Base-by-base conservation (phyloP, 2,113 vertebrate species). In the Pogona vitticeps region DNA sequence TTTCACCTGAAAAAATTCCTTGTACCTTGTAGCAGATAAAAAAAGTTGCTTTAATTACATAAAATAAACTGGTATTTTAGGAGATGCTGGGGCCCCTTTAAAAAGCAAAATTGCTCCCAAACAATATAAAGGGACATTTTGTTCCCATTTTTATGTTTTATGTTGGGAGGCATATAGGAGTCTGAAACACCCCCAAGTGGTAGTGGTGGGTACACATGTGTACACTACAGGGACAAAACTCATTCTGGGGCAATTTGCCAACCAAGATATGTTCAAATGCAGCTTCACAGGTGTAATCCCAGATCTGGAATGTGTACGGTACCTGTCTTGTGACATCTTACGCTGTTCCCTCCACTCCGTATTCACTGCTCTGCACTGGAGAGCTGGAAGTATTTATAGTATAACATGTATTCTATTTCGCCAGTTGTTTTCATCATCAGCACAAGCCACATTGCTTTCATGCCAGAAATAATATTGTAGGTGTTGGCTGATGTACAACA, bases 401-500 rank as follows among this genome's bases (percentile, higher is more conserved):
- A 91, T 88, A 86, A 58, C 58, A 91, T 92, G 88, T 67, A 79
- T 91, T 91, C 33, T 91, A 36, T 92, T 92, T 46, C 92, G 88
- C 88, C 90, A 84, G 46, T 86, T 82, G 89, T 78, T 88, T n/a
- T 87, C 80, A 93, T 93, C 92, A 93, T 88, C 76, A 84, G 93
- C 42, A 87, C 70, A 92, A 80, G 86, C 89, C 91, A 92, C 88
- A 88, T 85, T 91, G 84, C 81, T 87, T 91, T 79, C 89, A 87
- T 91, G 88, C 88, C 87, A 93, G 91, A 88, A 94, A 93, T 91
- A 95, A 90, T 1, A 15, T 89, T 85, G 77, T 86, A 85, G 59
- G 68, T 91, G 91, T 91, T 80, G 88, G 80, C 90, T 91, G 92
- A 91, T 81, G 88, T 94, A 90, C 91, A 94, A 93, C 92, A 90